Evolutionary conservation across 2,888 invertebrate genomes (phyloP).

Genomic region (Chironomus riparius): DNA sequence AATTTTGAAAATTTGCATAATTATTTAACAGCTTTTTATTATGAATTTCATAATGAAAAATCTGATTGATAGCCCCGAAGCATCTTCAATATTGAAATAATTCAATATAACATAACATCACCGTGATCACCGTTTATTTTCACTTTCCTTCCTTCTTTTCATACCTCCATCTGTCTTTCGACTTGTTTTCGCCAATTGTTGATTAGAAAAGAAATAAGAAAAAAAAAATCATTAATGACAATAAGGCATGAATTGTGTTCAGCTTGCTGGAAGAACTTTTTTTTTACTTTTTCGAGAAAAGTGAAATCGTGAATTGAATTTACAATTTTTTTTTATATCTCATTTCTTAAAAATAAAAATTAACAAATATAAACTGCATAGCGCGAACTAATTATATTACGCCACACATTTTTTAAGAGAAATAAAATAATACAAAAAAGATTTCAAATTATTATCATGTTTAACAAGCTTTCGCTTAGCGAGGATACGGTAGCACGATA

Average conservation of each 20-base stretch:
- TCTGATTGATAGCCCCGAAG: neutral
- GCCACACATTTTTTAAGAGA: neutral
- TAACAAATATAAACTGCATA: neutral
- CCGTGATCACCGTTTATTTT: neutral
- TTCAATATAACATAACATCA: neutral
- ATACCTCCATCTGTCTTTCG: neutral
- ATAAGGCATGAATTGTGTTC: neutral
- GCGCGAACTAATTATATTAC: neutral
- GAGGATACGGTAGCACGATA: neutral
- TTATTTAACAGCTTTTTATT: slow-evolving; percentile 1
- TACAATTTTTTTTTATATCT: slow-evolving; percentile 17
- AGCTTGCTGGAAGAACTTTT: slow-evolving; percentile 10
- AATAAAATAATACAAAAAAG: neutral
- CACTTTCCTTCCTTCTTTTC: slow-evolving; percentile 1
- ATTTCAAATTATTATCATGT: neutral
- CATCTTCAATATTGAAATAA: neutral
- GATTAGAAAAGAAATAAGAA: neutral
- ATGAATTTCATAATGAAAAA: neutral
- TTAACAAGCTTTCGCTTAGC: neutral
- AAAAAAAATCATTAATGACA: neutral
- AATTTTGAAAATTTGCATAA: slow-evolving; percentile 5
- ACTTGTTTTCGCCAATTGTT: neutral
- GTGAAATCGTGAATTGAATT: slow-evolving; percentile 24
- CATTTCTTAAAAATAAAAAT: neutral
- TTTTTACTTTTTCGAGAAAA: neutral